Evolutionary conservation across 2,797 vertebrate genomes (phyloP), one percentile per base, ranked within the genome.

Genomic region (Distichodus sexfasciatus): DNA sequence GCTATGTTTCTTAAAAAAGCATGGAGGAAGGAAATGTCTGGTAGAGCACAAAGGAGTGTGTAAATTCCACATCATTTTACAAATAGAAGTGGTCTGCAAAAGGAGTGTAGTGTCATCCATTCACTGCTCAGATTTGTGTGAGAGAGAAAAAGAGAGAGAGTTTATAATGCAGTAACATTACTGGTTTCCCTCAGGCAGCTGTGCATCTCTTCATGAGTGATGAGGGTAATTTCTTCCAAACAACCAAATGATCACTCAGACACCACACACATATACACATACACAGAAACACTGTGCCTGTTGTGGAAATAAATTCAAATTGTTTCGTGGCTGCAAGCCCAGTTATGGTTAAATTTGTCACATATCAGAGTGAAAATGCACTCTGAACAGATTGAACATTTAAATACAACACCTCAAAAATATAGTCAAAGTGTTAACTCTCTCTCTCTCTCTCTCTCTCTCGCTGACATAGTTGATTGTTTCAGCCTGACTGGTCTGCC

Each of bases 161-260:
- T 83, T 84, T 90, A 86, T 90, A 88, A 88, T 88, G 86, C 88
- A 87, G 86, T 87, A 87, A 87, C 87, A 87, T 88, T 85, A 87
- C 79, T 82, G 82, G 84, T 86, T 82, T 85, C 87, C 89, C 84
- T 83, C 84, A 87, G 89, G 91, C 90, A 91, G 88, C 83, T 90
- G 88, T 89, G 90, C 86, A 89, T 90, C 88, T 88, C 85, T 80
- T 84, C 88, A 89, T 90, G 90, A 93, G 87, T 91, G 89, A 93
- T 93, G 91, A 91, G 88, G 87, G 90, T 92, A 91, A 91, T 92
- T 91, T 93, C 86, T 89, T 83, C 88, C 87, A 88, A 92, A 91
- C 88, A 91, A 88, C 87, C 86, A 86, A 91, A 91, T 88, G 88
- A 92, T 91, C 87, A 90, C 84, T 90, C 86, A 86, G 84, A n/a